Evolutionary conservation across 2,797 vertebrate species (phyloP), one percentile per base, ranked within the genome.

Genomic region (Neomorphus geoffroyi): DNA sequence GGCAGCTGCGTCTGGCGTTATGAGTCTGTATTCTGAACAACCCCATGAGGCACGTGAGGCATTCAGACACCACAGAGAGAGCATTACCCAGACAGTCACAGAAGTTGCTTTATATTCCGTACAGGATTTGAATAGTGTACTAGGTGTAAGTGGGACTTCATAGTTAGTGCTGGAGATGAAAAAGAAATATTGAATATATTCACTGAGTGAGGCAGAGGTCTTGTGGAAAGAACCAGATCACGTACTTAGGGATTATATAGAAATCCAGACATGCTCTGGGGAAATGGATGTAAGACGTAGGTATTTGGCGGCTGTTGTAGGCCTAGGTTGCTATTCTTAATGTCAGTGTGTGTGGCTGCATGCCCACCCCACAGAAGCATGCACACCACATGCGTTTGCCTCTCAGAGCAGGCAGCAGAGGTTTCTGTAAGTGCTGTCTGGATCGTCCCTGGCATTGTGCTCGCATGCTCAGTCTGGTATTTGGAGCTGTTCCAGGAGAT

Each of bases 141-240:
- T 82, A 60, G 30, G 35, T 94, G 88, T 73, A 67, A 90, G 73
- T 23, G 45, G 41, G 32, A 43, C 80, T 79, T 90, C 78, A n/a
- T 10, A 41, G 37, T 39, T 86, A 87, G 80, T 89, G 92, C 92
- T 69, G 71, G 67, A 88, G 88, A 71, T 89, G 89, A 92, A 86
- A 91, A 80, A 51, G 74, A 86, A 93, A 67, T 80, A 22, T 8
- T 50, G 86, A 89, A 50, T 91, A 3, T 58, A 69, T 87, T 91
- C 86, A 32, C 37, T 0, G 9, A 64, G 45, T 2, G 64, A 91
- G 67, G 79, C 86, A 91, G 78, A 92, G 84, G 86, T 83, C 91
- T 72, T 37, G 54, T 58, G 69, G 74, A 94, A 93, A 41, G 89
- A 82, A 13, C n/a, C 62, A 78, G 75, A 70, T 94, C 62, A 3